Percentiles rank a stretch among this genome's conserved stretches.
phyloP scores from a whole-genome alignment of 2,888 invertebrate genomes.

The Trichogramma evanescens region DNA sequence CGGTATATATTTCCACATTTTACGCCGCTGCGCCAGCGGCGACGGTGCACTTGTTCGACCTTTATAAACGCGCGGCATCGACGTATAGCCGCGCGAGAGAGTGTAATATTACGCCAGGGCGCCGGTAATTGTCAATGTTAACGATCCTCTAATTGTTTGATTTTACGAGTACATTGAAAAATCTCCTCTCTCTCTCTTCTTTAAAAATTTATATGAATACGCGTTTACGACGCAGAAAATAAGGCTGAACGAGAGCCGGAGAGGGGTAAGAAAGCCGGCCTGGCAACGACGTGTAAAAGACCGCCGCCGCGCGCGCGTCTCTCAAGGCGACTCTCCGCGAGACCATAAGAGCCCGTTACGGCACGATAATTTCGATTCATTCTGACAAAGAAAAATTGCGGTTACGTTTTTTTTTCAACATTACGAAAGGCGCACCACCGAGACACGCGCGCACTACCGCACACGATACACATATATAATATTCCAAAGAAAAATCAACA shows the following conservation, averaged over 20 bases:
- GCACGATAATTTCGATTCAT: background rate
- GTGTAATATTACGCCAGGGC: slow-evolving; percentile 24
- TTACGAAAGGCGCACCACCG: background rate
- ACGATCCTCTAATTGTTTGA: slow-evolving; percentile 33
- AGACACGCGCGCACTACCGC: no score
- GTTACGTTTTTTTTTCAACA: background rate
- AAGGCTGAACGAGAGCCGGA: background rate
- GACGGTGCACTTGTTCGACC: no score
- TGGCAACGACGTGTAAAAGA: background rate
- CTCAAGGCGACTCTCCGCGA: slow-evolving; percentile 24
- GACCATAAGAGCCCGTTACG: slow-evolving; percentile 3
- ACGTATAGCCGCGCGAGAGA: slow-evolving; percentile 16
- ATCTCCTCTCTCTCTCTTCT: no score
- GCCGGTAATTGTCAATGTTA: slow-evolving; percentile 24
- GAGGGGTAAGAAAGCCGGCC: background rate
- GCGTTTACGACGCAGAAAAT: background rate
- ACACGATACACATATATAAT: no score
- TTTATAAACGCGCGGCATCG: slow-evolving; percentile 9
- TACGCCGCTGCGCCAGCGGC: no score
- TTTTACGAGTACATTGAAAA: slow-evolving; percentile 35
- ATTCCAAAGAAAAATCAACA: no score
- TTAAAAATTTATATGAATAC: no score
- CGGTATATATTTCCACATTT: no score
- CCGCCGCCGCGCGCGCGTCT: background rate
- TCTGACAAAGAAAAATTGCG: no score